phyloP scores from a whole-genome alignment of 2,113 vertebrate genomes.

The Vireo altiloquus region DNA sequence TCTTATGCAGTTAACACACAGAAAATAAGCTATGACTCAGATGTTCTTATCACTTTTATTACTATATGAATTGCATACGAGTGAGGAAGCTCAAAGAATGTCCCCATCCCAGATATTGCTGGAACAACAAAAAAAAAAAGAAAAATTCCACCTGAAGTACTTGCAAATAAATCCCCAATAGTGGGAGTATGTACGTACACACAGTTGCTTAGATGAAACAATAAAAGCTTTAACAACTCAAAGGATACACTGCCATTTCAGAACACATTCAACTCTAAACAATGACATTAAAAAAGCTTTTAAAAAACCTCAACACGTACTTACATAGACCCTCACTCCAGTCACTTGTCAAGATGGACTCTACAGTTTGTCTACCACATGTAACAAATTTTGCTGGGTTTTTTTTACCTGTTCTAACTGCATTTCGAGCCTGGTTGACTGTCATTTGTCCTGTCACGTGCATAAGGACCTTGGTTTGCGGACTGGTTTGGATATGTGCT shows the following conservation, averaged over 20 bases:
- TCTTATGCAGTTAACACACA: background rate
- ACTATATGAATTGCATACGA: background rate
- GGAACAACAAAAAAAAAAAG: background rate
- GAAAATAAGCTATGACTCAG: constrained; percentile 18
- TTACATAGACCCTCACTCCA: background rate
- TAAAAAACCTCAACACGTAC: background rate
- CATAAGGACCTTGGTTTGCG: constrained; percentile 88
- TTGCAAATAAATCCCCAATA: background rate
- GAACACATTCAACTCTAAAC: background rate
- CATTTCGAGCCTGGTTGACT: constrained; percentile 93
- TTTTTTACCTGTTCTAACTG: constrained; percentile 87
- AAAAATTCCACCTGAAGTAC: background rate
- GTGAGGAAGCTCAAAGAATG: background rate
- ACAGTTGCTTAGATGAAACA: background rate
- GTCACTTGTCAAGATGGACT: background rate
- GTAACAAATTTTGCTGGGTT: fast-evolving
- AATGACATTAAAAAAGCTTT: background rate
- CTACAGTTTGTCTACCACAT: background rate
- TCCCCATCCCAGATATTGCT: background rate
- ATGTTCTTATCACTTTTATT: background rate
- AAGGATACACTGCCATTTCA: background rate
- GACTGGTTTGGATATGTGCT: constrained; percentile 85
- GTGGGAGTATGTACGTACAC: background rate
- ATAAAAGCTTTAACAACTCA: background rate
- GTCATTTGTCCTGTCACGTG: constrained; percentile 94